Base-by-base conservation (phyloP, 2,797 vertebrate genomes). In the Acanthurus lineatus region DNA sequence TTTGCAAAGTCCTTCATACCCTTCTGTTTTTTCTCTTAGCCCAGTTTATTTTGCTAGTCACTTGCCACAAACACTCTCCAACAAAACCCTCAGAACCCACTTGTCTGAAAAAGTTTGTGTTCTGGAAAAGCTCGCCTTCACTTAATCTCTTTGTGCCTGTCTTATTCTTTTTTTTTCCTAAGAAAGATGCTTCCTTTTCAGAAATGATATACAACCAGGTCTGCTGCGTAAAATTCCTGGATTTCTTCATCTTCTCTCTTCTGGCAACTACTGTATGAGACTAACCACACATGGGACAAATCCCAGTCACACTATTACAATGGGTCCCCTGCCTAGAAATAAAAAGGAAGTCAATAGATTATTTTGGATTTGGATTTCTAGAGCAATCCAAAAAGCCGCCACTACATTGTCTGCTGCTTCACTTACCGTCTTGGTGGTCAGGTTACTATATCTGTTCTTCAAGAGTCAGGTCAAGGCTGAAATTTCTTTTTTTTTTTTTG, bases 391-490 rank as follows among this genome's bases (percentile, higher is more conserved):
- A 77, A 75, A 79, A 77, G 65, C 58, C 9, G 4, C 53, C 51
- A 40, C 51, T 69, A 68, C 67, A 40, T 78, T 49, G 83, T 86
- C 82, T 87, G 81, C 52, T 82, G 81, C 80, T 76, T 42, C 12
- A 9, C 76, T 86, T 80, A 73, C 77, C 5, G 42, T 51, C 63
- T 57, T 17, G 56, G 84, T 82, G 84, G 87, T 87, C 72, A 63
- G 38, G 80, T 80, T 72, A 51, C 73, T 70, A 67, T 68, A 84
- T 90, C 58, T 81, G 76, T 70, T 77, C 65, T 71, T 82, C 73
- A 54, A 28, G 38, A 25, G 48, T 83, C 62, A 28, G 53, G 59
- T 58, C 2, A 44, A 63, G 22, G 69, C 69, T 48, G 47, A 62
- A 8, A 61, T 71, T 56, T 59, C 73, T 58, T 44, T 73, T 60